A percentile compares a stretch with the other conserved stretches of the same genome.
Evolutionary conservation across 2,113 vertebrate species (phyloP).

Genomic region (Notarius lentiginosus): DNA sequence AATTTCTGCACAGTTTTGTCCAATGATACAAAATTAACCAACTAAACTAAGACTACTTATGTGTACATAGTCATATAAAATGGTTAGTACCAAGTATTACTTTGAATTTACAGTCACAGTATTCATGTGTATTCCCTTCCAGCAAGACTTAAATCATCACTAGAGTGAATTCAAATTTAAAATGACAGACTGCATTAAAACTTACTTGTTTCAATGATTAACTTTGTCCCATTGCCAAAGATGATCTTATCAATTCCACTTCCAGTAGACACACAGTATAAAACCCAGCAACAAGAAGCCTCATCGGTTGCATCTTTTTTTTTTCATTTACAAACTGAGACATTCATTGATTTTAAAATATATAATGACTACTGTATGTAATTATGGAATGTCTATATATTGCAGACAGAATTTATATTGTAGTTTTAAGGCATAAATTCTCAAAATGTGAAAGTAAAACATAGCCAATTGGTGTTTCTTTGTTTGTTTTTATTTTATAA

Average conservation of each 20-base stretch:
- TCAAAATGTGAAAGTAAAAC: background rate
- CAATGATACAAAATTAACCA: background rate
- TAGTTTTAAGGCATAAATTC: background rate
- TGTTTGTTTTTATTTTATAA: background rate
- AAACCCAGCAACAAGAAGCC: slow-evolving; percentile 23
- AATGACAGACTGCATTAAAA: background rate
- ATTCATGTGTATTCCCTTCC: background rate
- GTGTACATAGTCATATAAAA: background rate
- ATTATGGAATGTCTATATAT: background rate
- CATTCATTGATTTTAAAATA: background rate
- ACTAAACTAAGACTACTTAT: background rate
- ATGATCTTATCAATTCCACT: slow-evolving; percentile 42
- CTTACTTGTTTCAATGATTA: slow-evolving; percentile 52
- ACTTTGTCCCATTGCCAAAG: slow-evolving; percentile 47
- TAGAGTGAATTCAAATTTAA: background rate
- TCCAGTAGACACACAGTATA: slow-evolving; percentile 49
- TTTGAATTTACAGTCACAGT: background rate
- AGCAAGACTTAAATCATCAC: background rate
- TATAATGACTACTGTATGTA: background rate
- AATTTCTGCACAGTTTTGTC: background rate
- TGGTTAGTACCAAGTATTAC: background rate
- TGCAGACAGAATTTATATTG: background rate
- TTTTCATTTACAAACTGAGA: background rate
- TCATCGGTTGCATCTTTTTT: background rate
- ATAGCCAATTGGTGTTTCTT: background rate